Evolutionary conservation across 1,140 invertebrate genomes (phyloP).

Genomic region (Pinna nobilis): DNA sequence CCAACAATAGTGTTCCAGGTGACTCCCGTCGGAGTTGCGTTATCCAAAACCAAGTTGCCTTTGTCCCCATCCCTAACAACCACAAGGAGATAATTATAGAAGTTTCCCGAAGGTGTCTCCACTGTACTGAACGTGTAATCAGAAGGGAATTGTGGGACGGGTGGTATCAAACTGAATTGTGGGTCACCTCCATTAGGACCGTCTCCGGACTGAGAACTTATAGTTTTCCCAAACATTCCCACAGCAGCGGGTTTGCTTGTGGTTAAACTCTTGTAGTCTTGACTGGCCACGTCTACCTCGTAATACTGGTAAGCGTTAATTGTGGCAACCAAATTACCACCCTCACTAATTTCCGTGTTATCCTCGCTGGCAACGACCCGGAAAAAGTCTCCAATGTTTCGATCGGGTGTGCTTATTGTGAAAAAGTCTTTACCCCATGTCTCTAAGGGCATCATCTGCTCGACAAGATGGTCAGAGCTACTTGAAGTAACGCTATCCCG

Average conservation of each 20-base stretch:
- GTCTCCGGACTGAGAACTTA: constrained; percentile 15
- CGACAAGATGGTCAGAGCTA: constrained; percentile 54
- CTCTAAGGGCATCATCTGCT: constrained; percentile 48
- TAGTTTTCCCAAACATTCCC: constrained; percentile 47
- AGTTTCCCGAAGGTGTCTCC: constrained; percentile 32
- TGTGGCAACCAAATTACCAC: neutral
- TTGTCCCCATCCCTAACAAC: constrained; percentile 36
- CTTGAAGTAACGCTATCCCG: constrained; percentile 3
- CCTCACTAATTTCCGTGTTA: constrained; percentile 7
- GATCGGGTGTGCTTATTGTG: constrained; percentile 41
- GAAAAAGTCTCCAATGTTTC: constrained; percentile 37
- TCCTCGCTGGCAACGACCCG: constrained; percentile 27
- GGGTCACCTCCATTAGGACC: constrained; percentile 48
- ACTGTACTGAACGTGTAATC: constrained; percentile 54
- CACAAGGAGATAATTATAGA: constrained; percentile 45
- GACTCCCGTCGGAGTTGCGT: neutral
- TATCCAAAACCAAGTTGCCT: constrained; percentile 26
- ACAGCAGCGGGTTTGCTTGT: constrained; percentile 42
- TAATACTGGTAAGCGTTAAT: constrained; percentile 14
- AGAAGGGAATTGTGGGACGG: constrained; percentile 43
- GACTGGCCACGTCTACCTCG: constrained; percentile 29
- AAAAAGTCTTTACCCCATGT: constrained; percentile 53
- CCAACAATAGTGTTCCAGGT: constrained; percentile 22
- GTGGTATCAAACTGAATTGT: constrained; percentile 39
- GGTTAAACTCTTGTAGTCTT: constrained; percentile 31